Conservation (phyloP, 2,113 vertebrate species). For the Carassius auratus region DNA sequence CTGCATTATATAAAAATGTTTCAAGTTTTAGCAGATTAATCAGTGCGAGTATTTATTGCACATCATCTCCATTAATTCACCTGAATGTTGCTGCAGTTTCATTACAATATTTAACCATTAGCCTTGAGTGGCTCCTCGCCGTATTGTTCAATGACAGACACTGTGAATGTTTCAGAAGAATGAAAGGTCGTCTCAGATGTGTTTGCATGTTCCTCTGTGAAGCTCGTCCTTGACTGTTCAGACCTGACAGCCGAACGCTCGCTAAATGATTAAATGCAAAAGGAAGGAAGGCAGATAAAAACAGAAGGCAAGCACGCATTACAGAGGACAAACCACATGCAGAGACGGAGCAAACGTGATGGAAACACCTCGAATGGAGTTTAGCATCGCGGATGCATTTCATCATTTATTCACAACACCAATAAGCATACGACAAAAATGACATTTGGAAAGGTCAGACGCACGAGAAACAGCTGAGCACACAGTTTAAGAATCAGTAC, state of each 20-base stretch:
- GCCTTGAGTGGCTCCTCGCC: neutral
- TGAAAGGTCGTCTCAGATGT: neutral
- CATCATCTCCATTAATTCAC: neutral
- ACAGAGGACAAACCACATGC: neutral
- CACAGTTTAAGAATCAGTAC: neutral
- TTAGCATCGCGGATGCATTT: conserved; percentile 27
- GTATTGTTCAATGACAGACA: neutral
- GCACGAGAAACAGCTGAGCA: conserved; percentile 14
- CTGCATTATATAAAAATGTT: neutral
- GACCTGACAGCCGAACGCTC: conserved; percentile 10
- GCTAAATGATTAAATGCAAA: conserved; percentile 23
- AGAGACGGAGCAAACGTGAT: neutral
- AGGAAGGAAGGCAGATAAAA: conserved; percentile 9
- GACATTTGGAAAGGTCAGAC: conserved; percentile 47
- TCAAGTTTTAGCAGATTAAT: neutral
- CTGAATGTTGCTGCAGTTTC: neutral
- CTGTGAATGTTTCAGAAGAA: neutral
- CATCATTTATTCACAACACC: conserved; percentile 47
- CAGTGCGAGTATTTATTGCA: neutral
- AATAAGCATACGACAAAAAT: conserved; percentile 38
- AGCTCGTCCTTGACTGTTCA: neutral
- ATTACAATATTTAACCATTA: neutral
- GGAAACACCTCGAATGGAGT: neutral
- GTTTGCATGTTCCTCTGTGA: neutral
- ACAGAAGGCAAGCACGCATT: neutral